Base-by-base conservation (phyloP, 2,888 invertebrate species). In the Erebia ligea region DNA sequence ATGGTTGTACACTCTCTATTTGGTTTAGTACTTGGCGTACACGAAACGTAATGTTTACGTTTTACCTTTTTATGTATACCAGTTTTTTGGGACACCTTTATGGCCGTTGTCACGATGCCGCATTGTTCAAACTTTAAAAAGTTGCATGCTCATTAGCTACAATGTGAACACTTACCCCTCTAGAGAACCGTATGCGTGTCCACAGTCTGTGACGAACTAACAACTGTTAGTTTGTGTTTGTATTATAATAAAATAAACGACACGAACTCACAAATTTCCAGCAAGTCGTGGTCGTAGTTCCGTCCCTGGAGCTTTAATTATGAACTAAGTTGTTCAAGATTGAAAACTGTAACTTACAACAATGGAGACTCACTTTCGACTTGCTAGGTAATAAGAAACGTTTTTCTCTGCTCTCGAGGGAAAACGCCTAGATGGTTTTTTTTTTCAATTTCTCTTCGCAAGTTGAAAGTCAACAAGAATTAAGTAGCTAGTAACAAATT, bases 321-420 rank as follows among this genome's bases (percentile, higher is more conserved):
- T 88, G 78, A 76, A 86, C 82, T 82, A 84, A 87, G 82, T 90
- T 83, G 83, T 82, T 80, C 82, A 83, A 87, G 84, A 89, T 90
- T 89, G 88, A 88, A 87, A 90, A 88, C 73, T 73, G 75, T 73
- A 76, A 78, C 75, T 78, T 77, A 72, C 72, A 77, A 79, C 77
- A 78, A 78, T 77, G 73, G 75, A 67, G 74, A 78, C 77, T 76
- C 75, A 79, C 76, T 76, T 75, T 75, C 75, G 73, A 69, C 75
- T 73, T 69, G 72, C 73, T 70, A 71, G 76, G 76, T 74, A 76
- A 77, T 76, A 78, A 78, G 76, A 66, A 64, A 70, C 75, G 72
- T 81, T 84, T 82, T 88, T 86, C 87, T 85, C 63, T 67, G 57
- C 69, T 68, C 74, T 84, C 72, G 21, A 80, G 80, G 88, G 76